Percentiles rank a stretch among this genome's conserved stretches.
These are phyloP conservation scores for Aurelia sp. DNA, from an alignment of 30 jellyfish, hydroid and myxozoan species.

Conservation along the genomic window DNA sequence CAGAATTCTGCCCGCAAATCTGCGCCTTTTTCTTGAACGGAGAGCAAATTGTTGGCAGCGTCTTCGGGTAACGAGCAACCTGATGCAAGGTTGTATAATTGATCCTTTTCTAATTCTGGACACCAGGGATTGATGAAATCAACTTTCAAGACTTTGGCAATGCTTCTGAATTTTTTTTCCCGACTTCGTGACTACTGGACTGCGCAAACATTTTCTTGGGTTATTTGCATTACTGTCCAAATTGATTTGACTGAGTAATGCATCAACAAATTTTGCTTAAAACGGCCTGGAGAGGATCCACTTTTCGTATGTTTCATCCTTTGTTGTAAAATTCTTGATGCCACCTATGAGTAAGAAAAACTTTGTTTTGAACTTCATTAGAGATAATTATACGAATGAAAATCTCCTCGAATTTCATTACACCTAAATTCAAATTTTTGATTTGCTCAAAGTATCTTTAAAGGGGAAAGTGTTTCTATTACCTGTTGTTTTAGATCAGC, in stretches of 20 bases:
- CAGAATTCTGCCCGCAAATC: slow-evolving; percentile 17
- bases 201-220: slow-evolving; percentile 36
- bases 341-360: slow-evolving; percentile 12
- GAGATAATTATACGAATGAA: background rate
- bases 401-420: background rate
- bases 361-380: background rate
- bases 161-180: background rate
- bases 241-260: slow-evolving; percentile 5
- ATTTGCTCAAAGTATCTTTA: background rate
- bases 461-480: background rate
- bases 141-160: slow-evolving; percentile 31
- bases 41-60: background rate
- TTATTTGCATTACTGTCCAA: slow-evolving; percentile 11
- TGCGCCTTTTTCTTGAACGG: slow-evolving; percentile 23
- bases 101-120: slow-evolving; percentile 34
- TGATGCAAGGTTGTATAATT: slow-evolving; percentile 42
- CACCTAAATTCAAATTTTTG: background rate
- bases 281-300: slow-evolving; percentile 32
- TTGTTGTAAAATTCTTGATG: slow-evolving; percentile 24
- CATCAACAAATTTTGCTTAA: slow-evolving; percentile 47
- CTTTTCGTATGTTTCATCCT: slow-evolving; percentile 33
- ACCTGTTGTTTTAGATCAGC: slow-evolving; percentile 39
- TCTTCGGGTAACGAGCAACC: slow-evolving; percentile 53
- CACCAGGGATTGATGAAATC: slow-evolving; percentile 36
- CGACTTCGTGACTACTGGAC: slow-evolving; percentile 16